Conservation (phyloP, 2,113 vertebrate genomes). For the Cyanoramphus novaezelandiae region DNA sequence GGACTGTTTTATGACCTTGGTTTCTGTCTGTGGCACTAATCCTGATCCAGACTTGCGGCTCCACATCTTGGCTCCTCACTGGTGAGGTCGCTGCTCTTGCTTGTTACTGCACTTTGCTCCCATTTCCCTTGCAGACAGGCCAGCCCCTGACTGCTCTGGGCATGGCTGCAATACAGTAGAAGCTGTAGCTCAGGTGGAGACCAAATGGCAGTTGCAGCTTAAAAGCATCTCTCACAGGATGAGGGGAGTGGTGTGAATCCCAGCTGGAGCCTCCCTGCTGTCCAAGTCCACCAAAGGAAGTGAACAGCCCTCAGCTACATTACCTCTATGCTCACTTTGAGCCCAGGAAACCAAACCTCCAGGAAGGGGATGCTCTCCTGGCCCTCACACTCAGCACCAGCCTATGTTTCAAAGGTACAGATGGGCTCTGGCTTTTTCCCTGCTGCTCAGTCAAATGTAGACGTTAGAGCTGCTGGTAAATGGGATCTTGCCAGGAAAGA, state of each 20-base stretch:
- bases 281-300: not conserved
- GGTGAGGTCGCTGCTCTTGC: not conserved
- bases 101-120: not conserved
- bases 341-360: not conserved
- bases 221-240: not conserved
- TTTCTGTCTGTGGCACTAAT: not conserved
- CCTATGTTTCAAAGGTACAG: not conserved
- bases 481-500: not conserved
- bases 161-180: not conserved
- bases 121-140: rapidly evolving
- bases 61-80: not conserved
- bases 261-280: not conserved
- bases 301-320: not conserved
- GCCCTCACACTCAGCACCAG: not conserved
- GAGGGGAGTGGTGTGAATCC: rapidly evolving
- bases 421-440: not conserved
- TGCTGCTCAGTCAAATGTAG: not conserved
- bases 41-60: not conserved
- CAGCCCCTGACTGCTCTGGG: not conserved
- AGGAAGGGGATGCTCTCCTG: not conserved
- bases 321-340: not conserved
- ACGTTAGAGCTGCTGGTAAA: not conserved
- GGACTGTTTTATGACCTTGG: not conserved
- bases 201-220: not conserved
- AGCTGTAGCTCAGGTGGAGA: not conserved